A percentile compares a stretch with the other conserved stretches of the same genome.
These are phyloP conservation scores for Oryzias curvinotus DNA, from an alignment of 2,113 vertebrate species.

Conservation along the genomic window DNA sequence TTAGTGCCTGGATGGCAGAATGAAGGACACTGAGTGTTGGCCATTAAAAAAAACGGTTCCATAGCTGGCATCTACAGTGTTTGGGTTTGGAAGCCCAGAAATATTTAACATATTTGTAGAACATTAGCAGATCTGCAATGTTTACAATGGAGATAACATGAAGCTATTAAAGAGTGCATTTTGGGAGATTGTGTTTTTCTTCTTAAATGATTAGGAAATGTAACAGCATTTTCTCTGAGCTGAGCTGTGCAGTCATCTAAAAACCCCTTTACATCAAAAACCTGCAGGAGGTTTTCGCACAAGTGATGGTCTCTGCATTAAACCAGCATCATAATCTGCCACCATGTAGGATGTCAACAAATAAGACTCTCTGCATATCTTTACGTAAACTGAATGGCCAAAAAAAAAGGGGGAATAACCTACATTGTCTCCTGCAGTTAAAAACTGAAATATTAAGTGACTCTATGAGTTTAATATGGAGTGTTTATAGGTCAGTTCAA, in stretches of 20 bases:
- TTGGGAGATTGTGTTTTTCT: background rate
- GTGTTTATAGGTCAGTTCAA: no score
- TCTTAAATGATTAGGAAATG: slow-evolving; percentile 4
- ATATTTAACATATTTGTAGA: slow-evolving; percentile 51
- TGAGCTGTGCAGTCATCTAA: background rate
- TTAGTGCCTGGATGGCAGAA: slow-evolving; percentile 64
- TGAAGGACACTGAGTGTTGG: slow-evolving; percentile 41
- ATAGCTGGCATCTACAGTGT: slow-evolving; percentile 60
- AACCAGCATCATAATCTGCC: no score
- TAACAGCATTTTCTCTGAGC: background rate
- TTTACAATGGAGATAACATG: slow-evolving; percentile 43
- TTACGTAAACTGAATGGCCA: no score
- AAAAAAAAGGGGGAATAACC: no score
- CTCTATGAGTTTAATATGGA: no score
- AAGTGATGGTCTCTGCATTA: no score
- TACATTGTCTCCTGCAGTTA: no score
- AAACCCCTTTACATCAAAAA: background rate
- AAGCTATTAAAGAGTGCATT: slow-evolving; percentile 37
- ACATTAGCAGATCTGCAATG: slow-evolving; percentile 29
- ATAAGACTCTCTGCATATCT: no score
- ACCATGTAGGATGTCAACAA: no score
- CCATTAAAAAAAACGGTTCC: slow-evolving; percentile 47
- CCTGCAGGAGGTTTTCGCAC: no score
- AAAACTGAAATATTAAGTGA: no score
- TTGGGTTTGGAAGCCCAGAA: slow-evolving; percentile 61